These are phyloP conservation scores for Lobophora halterata DNA, from an alignment of 2,888 invertebrate genomes.

Conservation along the genomic window DNA sequence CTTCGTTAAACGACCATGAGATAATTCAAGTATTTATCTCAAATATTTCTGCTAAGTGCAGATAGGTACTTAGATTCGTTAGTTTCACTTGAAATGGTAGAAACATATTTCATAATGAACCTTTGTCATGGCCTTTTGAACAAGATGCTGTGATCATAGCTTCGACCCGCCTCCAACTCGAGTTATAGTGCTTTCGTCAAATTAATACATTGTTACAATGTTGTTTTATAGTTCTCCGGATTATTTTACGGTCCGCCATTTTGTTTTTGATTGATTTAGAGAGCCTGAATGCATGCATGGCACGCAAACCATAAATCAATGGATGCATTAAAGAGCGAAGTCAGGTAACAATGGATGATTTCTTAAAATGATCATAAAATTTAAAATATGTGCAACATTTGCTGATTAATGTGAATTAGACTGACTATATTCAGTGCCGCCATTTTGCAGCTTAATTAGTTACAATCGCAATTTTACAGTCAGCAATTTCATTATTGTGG, in stretches of 20 bases:
- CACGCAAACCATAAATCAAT: conserved; percentile 28
- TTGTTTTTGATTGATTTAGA: conserved; percentile 38
- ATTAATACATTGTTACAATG: conserved; percentile 58
- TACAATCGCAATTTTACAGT: neutral
- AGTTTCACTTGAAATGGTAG: no score
- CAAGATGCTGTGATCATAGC: conserved; percentile 1
- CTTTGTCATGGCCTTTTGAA: conserved; percentile 2
- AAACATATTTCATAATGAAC: no score
- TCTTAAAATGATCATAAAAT: conserved; percentile 25
- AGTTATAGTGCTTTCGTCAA: conserved; percentile 52
- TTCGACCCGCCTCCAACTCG: conserved; percentile 10
- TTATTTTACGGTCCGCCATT: conserved; percentile 46
- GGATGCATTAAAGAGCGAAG: conserved; percentile 19
- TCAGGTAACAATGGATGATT: conserved; percentile 24
- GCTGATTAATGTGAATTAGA: conserved; percentile 11
- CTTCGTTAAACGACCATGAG: no score
- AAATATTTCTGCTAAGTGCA: no score
- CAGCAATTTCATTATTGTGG: conserved; percentile 2
- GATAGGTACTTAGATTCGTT: no score
- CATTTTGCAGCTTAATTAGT: neutral
- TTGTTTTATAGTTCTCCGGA: conserved; percentile 51
- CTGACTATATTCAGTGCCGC: neutral
- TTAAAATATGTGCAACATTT: conserved; percentile 20
- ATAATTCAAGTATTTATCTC: no score
- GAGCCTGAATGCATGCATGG: conserved; percentile 27